These are phyloP conservation scores for Penelope pileata DNA, from an alignment of 2,113 vertebrate genomes.

Conservation along the genomic window DNA sequence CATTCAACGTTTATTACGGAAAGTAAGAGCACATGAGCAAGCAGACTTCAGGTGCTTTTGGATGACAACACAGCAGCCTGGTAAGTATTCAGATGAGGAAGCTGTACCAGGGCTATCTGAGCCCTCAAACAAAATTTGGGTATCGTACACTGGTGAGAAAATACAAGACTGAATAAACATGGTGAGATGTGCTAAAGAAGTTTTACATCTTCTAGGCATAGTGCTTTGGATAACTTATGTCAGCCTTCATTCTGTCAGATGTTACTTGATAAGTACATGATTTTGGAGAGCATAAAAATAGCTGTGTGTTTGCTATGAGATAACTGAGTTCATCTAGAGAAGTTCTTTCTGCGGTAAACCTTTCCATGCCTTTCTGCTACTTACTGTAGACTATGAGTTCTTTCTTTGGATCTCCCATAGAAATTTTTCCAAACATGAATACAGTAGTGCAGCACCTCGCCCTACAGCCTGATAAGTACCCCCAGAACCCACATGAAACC, in stretches of 20 bases:
- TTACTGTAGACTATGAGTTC: background rate
- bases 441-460: background rate
- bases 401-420: background rate
- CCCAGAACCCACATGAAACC: background rate
- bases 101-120: background rate
- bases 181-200: background rate
- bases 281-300: slow-evolving; percentile 10
- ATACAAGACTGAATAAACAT: background rate
- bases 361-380: background rate
- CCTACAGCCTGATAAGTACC: background rate
- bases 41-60: background rate
- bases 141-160: background rate
- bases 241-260: background rate
- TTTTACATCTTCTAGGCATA: background rate
- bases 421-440: background rate
- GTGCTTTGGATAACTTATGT: background rate
- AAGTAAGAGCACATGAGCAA: background rate
- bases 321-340: background rate
- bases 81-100: background rate
- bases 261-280: background rate
- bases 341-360: background rate
- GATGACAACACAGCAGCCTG: background rate
- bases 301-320: background rate
- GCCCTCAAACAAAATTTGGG: background rate
- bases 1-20: background rate